These are phyloP conservation scores for Candoia aspera DNA, from an alignment of 2,113 vertebrate species.

Conservation along the genomic window DNA sequence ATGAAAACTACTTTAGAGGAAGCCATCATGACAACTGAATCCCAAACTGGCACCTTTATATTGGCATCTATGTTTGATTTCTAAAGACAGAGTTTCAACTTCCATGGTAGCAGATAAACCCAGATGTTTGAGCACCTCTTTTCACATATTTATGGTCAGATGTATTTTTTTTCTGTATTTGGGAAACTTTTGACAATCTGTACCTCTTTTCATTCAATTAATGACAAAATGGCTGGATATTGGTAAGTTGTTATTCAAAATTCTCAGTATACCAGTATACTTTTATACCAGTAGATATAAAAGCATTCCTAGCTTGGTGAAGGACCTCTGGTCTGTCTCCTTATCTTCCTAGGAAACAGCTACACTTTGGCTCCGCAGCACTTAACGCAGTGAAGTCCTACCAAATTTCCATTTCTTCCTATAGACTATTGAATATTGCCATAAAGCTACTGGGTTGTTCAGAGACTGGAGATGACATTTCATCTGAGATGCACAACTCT, in stretches of 20 bases:
- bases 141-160: background rate
- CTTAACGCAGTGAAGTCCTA: too few species aligned
- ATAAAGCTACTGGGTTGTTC: background rate
- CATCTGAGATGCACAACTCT: background rate
- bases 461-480: background rate
- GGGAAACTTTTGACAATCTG: background rate
- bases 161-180: background rate
- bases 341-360: background rate
- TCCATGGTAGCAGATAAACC: background rate
- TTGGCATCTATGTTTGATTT: background rate
- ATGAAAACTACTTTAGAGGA: background rate
- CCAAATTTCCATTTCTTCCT: background rate
- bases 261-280: too few species aligned
- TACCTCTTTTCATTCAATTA: background rate
- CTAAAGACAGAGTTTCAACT: background rate
- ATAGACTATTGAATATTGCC: background rate
- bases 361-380: background rate
- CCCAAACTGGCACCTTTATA: background rate
- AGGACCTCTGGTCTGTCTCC: background rate
- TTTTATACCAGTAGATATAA: background rate
- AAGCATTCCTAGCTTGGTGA: background rate
- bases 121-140: background rate
- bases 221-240: background rate
- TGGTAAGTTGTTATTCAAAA: background rate
- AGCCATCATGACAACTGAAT: background rate